phyloP scores from a whole-genome alignment of 1,140 invertebrate genomes.

The Hyles vespertilio region DNA sequence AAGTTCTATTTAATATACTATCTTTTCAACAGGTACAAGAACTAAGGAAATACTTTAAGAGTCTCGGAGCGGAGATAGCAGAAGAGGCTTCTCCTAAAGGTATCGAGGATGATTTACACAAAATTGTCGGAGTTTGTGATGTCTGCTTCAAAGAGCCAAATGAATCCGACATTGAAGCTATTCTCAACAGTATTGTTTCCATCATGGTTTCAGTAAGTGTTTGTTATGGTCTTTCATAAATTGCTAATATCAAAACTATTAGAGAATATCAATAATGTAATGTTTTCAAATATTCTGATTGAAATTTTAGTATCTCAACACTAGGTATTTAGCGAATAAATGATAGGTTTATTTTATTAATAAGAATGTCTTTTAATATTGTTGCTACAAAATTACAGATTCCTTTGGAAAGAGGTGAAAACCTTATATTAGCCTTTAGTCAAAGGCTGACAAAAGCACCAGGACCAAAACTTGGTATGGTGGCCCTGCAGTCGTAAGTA shows the following conservation, averaged over 20 bases:
- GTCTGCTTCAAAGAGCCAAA: constrained; percentile 91
- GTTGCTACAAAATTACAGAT: constrained; percentile 76
- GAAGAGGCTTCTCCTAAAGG: constrained; percentile 93
- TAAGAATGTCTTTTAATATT: too few species aligned
- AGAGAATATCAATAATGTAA: too few species aligned
- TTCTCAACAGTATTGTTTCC: constrained; percentile 94
- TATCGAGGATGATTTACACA: constrained; percentile 94
- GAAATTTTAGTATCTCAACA: too few species aligned
- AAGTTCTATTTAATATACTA: neutral
- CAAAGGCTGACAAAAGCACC: constrained; percentile 95
- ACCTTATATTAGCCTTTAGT: constrained; percentile 93
- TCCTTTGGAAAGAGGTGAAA: constrained; percentile 90
- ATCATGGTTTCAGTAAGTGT: constrained; percentile 90
- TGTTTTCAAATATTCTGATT: too few species aligned
- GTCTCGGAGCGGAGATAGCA: constrained; percentile 93
- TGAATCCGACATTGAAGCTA: constrained; percentile 87
- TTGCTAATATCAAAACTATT: too few species aligned
- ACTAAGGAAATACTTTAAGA: constrained; percentile 91
- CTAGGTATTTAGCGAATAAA: too few species aligned
- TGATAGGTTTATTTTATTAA: too few species aligned
- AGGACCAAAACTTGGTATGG: constrained; percentile 86
- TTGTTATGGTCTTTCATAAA: neutral
- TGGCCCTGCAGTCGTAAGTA: constrained; percentile 92
- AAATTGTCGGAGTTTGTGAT: constrained; percentile 96
- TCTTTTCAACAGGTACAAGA: constrained; percentile 85